Conservation (phyloP, 1,140 invertebrate species). For the Achatina immaculata region DNA sequence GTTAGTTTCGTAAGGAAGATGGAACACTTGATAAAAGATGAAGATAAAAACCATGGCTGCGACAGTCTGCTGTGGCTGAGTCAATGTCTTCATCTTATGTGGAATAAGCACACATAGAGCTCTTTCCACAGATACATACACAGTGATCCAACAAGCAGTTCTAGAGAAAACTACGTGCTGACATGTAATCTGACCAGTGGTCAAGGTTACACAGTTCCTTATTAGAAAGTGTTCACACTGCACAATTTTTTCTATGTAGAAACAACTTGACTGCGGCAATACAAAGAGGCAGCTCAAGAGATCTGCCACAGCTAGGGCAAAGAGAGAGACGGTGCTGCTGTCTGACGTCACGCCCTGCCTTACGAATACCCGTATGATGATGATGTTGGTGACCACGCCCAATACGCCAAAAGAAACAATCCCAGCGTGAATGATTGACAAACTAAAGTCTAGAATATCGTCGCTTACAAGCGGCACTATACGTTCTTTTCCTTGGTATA, state of each 20-base stretch:
- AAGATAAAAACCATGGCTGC: neutral
- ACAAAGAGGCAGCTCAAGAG: neutral
- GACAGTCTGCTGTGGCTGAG: neutral
- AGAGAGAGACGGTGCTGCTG: neutral
- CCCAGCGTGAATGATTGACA: too few species aligned
- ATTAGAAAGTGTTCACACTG: neutral
- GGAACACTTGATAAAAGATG: neutral
- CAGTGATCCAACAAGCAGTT: slow-evolving; percentile 10
- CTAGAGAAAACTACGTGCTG: neutral
- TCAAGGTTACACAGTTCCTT: neutral
- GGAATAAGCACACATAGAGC: slow-evolving; percentile 13
- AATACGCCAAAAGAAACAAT: neutral
- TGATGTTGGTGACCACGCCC: slow-evolving; percentile 20
- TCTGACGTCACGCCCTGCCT: neutral
- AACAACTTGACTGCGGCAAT: slow-evolving; percentile 5
- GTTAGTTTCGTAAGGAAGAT: neutral
- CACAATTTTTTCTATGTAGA: neutral
- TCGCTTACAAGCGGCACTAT: too few species aligned
- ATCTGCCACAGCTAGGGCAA: neutral
- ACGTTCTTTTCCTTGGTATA: too few species aligned
- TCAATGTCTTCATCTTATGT: neutral
- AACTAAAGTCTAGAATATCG: too few species aligned
- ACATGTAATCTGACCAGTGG: neutral
- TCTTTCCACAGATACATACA: slow-evolving; percentile 13
- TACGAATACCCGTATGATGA: slow-evolving; percentile 24